phyloP scores from a whole-genome alignment of 2,888 invertebrate genomes.

The Geophilus truncorum region DNA sequence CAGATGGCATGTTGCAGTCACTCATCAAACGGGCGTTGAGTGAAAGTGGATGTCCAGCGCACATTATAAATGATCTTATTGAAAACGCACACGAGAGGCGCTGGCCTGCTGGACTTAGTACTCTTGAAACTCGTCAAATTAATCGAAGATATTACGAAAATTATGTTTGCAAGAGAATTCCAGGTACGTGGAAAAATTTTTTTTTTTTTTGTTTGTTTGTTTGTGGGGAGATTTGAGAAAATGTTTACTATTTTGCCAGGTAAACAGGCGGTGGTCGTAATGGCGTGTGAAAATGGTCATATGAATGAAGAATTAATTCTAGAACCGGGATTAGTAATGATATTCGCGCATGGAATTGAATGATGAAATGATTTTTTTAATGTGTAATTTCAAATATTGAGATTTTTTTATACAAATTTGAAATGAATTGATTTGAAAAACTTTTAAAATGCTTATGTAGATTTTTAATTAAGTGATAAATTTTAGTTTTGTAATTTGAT shows the following conservation, averaged over 20 bases:
- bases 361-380: conserved; percentile 37
- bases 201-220: neutral
- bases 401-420: too few species aligned
- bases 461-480: too few species aligned
- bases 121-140: conserved; percentile 87
- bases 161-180: conserved; percentile 89
- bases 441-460: too few species aligned
- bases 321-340: conserved; percentile 95
- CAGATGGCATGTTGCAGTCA: conserved; percentile 85
- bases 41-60: conserved; percentile 89
- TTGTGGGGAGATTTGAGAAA: neutral
- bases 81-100: conserved; percentile 93
- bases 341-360: conserved; percentile 91
- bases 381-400: too few species aligned
- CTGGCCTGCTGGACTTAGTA: conserved; percentile 87
- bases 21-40: conserved; percentile 89
- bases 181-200: conserved; percentile 52
- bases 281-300: conserved; percentile 90
- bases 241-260: conserved; percentile 45
- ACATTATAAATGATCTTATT: conserved; percentile 90
- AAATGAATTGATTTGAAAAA: too few species aligned
- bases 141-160: conserved; percentile 89
- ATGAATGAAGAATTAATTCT: conserved; percentile 95
- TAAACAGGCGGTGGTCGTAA: conserved; percentile 89
- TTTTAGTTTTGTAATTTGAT: too few species aligned